phyloP scores from a whole-genome alignment of 2,797 vertebrate genomes.

The Picus viridis region DNA sequence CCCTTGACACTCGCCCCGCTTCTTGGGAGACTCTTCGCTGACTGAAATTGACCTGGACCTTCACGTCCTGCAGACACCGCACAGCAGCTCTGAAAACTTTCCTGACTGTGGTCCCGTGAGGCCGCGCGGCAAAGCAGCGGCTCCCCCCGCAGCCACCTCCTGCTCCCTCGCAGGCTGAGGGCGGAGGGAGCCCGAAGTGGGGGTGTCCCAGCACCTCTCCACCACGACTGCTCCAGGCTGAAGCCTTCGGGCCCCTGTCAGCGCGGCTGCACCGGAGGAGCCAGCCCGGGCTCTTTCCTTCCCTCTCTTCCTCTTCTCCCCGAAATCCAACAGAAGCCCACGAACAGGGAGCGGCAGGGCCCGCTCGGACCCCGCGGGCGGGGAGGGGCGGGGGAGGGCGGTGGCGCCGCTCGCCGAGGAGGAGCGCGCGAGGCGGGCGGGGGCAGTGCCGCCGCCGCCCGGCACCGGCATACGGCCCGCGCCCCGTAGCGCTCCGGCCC shows the following conservation, averaged over 20 bases:
- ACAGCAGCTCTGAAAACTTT: background rate
- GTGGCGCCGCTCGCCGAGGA: background rate
- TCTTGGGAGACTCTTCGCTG: background rate
- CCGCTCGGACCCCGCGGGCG: background rate
- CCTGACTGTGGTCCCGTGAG: background rate
- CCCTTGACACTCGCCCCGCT: no score
- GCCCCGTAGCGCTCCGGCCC: background rate
- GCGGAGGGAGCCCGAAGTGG: background rate
- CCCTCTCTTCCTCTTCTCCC: background rate
- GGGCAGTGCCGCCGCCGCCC: background rate
- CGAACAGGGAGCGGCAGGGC: background rate
- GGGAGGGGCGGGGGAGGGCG: background rate
- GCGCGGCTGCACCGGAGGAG: background rate
- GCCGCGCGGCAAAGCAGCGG: background rate
- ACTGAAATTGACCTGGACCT: background rate
- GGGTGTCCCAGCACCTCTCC: background rate
- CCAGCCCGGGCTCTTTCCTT: no score
- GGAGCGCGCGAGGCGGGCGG: background rate
- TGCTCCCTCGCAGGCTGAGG: background rate
- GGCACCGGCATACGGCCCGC: background rate
- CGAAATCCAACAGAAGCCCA: background rate
- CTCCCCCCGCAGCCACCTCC: background rate
- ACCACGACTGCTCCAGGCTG: rapidly evolving
- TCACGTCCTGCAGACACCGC: rapidly evolving
- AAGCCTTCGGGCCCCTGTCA: background rate